Base-by-base conservation (phyloP, 2,797 vertebrate species). In the Morus bassanus region DNA sequence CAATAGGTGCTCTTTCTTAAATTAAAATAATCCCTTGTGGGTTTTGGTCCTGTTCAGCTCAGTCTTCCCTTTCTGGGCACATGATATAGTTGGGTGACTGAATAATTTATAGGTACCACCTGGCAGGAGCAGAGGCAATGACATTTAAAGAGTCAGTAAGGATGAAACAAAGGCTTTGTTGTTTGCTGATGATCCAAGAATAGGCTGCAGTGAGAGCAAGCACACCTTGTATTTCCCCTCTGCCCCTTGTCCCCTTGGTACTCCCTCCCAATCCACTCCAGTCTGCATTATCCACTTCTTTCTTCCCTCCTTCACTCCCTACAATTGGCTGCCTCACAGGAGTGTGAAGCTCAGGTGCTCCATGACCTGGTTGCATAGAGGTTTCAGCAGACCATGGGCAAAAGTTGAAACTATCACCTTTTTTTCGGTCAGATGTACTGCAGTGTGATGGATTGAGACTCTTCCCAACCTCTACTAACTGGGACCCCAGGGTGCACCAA, bases 51-150 rank as follows among this genome's bases (percentile, higher is more conserved):
- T 83, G 13, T 87, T 91, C 57, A 79, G 25, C 31, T 89, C 24
- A 21, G 33, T 82, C 61, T 85, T 91, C 82, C 30, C 17, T 67
- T 69, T 93, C 69, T 24, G 63, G 69, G 22, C 68, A 74, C 22
- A 7, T 19, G 56, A 68, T 69, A 10, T 76, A 33, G 13, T 39
- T 87, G 78, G 18, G 33, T 88, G 69, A 83, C 70, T 95, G 80
- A 96, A 96, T 97, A 95, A 95, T 97, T 96, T 90, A 95, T 85
- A 72, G 75, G 18, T 45, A 75, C 59, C 72, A 89, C 78, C 88
- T 95, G 96, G 48, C 65, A 74, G 69, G 37, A 78, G 59, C 22
- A 77, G 87, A 91, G 39, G 63, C 25, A 37, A 10, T 88, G 89
- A 60, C 54, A 78, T 93, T 91, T 89, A 65, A 70, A 2, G 2